Base-by-base conservation (phyloP, 2,888 invertebrate genomes). In the Panopea generosa region DNA sequence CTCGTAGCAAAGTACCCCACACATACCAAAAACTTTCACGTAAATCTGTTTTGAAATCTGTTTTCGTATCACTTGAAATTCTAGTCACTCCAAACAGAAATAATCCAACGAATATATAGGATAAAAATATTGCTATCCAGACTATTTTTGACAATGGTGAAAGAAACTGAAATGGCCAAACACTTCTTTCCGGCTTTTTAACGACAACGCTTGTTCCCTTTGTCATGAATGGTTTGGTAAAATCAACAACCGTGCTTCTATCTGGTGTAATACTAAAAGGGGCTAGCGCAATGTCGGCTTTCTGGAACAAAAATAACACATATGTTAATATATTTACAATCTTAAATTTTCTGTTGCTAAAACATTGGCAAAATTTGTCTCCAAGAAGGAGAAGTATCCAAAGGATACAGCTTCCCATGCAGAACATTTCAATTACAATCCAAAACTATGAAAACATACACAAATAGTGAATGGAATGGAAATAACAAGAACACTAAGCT, bases 191-290 rank as follows among this genome's bases (percentile, higher is more conserved):
- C 22, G 97, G 97, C 91, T 96, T 97, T 93, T 96, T 96, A 89
- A 97, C 96, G 96, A 97, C 97, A 85, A 98, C 96, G 85, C 98
- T 98, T 90, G 97, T 97, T 76, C 98, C 98, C 81, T 98, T 95
- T 16, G 97, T 97, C 96, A 99, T 97, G 94, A 98, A 99, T 7
- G 99, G 98, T 93, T 98, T 98, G 89, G 97, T 98, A 93, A 99
- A 99, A 93, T 99, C 99, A 86, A 99, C 97, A 79, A 98, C 97
- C 83, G 96, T 94, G 93, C 98, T 98, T 55, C 99, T 94, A 90
- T 97, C 97, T 14, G 97, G 96, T 29, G 98, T 98, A 89, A 99
- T 97, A 43, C 98, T 98, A 94, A 99, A 95, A 53, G 98, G 96
- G 38, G 98, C 98, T 70, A 99, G 96, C 0, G 98, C 97, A 90